These are phyloP conservation scores for Leucoraja ocellata DNA, from an alignment of 2,797 vertebrate species.

Conservation along the genomic window DNA sequence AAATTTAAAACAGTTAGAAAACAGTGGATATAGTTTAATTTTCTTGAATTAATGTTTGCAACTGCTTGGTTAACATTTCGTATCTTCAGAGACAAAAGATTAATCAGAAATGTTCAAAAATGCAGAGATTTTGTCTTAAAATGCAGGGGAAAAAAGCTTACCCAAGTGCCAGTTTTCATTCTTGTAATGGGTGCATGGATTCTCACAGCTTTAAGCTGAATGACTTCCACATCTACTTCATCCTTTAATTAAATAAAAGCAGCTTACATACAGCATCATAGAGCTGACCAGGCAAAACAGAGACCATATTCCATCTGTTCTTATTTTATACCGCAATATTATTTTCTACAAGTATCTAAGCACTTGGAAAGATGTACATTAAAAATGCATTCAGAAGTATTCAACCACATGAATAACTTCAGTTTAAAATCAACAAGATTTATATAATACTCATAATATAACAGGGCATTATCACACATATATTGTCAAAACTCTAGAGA, in stretches of 20 bases:
- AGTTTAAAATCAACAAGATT: not conserved
- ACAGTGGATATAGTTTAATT: not conserved
- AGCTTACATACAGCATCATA: not conserved
- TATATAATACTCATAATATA: not conserved
- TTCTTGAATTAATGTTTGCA: not conserved
- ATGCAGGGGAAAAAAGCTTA: constrained; percentile 44
- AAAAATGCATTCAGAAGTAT: not conserved
- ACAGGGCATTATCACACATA: not conserved
- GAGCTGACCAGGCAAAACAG: not conserved
- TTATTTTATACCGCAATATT: too few relatives aligned
- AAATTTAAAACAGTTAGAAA: not conserved
- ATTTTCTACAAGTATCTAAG: too few relatives aligned
- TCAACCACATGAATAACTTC: not conserved
- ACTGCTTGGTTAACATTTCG: not conserved
- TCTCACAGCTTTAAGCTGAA: constrained; percentile 73
- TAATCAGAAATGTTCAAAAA: not conserved
- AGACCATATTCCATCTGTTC: too few relatives aligned
- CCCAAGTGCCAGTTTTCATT: constrained; percentile 81
- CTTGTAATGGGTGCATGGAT: constrained; percentile 82
- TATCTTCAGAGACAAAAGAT: not conserved
- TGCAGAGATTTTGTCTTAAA: not conserved
- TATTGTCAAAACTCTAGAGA: not conserved
- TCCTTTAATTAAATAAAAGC: constrained; percentile 60
- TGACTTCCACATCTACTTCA: constrained; percentile 82
- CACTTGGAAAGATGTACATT: not conserved